Evolutionary conservation across 2,888 invertebrate species (phyloP), one percentile per base, ranked within the genome.

Genomic region (Cancer borealis): DNA sequence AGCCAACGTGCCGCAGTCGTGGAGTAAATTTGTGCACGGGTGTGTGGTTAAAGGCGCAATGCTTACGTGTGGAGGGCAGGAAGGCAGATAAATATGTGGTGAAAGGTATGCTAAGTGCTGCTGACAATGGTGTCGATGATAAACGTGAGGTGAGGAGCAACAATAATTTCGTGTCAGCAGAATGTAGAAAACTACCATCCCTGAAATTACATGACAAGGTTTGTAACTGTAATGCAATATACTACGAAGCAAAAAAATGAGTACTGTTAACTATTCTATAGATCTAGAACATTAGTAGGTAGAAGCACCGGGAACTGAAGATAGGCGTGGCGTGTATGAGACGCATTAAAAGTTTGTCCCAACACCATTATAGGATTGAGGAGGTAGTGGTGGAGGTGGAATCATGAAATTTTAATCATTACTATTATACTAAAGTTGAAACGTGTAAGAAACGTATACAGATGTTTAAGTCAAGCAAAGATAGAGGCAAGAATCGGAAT

Each of bases 21-120:
- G 73, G 73, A 84, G 84, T 84, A 84, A 39, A 84, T 84, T 84
- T 84, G 84, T 84, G 84, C 84, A 84, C 39, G 73, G 73, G 73
- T 26, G 73, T 79, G 73, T 79, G 73, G 73, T 79, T 79, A 79
- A 84, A 84, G 84, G 84, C n/a, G 84, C 84, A 84, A 39, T 84
- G 30, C 84, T 39, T 30, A 17, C 39, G 84, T 39, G 84, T 39
- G 39, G 84, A 84, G 30, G 39, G 39, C 12, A 30, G 39, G 39
- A 39, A 84, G 12, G 84, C 84, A 39, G 84, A 84, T 84, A 84
- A 84, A 84, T 84, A 5, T 14, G 8, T 30, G 84, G 84, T 84
- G 30, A 84, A 39, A 39, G 84, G 84, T 39, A 14, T 84, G 84
- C 30, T 84, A 84, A 14, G n/a, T 39, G 84, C 84, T 30, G 30